Percentiles rank a stretch among this genome's conserved stretches.
Conservation (phyloP, 2,888 invertebrate species). For the Orthonevra nobilis region DNA sequence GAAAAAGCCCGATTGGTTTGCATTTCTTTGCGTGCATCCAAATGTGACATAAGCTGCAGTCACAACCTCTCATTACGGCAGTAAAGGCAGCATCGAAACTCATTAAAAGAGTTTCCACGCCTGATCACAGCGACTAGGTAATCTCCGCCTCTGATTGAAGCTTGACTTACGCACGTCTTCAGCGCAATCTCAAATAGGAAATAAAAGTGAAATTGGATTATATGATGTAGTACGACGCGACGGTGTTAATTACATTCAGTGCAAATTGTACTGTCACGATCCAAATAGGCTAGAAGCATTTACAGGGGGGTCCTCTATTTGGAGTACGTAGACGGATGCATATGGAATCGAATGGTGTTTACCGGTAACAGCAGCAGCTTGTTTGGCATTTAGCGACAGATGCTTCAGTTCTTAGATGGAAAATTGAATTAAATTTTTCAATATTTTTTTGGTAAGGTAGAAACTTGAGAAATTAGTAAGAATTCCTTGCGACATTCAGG, state of each 20-base stretch:
- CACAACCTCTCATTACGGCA: constrained; percentile 29
- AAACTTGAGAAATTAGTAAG: too few relatives aligned
- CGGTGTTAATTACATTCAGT: constrained; percentile 33
- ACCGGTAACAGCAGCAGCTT: too few relatives aligned
- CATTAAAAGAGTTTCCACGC: constrained; percentile 49
- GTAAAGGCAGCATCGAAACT: constrained; percentile 35
- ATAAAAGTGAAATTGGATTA: constrained; percentile 67
- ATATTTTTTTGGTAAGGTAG: too few relatives aligned
- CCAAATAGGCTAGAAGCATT: constrained; percentile 48
- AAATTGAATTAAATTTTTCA: too few relatives aligned
- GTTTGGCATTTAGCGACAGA: too few relatives aligned
- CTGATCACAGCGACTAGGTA: constrained; percentile 8
- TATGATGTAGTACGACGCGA: constrained; percentile 40
- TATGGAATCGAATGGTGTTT: too few relatives aligned
- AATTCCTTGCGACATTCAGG: too few relatives aligned
- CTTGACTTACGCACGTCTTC: constrained; percentile 37
- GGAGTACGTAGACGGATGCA: too few relatives aligned
- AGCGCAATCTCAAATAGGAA: constrained; percentile 43
- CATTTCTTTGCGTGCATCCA: constrained; percentile 24
- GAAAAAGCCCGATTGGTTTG: background rate
- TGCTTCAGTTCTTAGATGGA: too few relatives aligned
- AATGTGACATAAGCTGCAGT: constrained; percentile 48
- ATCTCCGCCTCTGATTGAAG: background rate
- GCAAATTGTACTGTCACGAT: constrained; percentile 21
- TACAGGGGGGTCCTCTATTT: background rate